Conservation (phyloP, 2,888 invertebrate species). For the Creontiades dilutus region DNA sequence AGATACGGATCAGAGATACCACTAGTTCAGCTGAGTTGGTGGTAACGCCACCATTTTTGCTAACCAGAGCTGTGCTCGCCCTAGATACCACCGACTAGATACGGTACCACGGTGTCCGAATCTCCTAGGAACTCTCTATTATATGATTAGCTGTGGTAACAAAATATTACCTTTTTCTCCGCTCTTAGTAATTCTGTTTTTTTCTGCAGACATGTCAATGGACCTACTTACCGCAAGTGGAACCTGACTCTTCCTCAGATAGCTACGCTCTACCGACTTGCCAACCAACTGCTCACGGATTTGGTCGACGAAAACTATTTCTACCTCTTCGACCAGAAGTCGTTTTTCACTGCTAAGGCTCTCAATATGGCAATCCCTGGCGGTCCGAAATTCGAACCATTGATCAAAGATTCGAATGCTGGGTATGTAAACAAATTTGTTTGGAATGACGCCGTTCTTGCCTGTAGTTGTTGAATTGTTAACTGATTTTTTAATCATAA, state of each 20-base stretch:
- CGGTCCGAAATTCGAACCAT: constrained; percentile 99
- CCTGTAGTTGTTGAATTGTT: too few relatives aligned
- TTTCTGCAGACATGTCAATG: constrained; percentile 90
- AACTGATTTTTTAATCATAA: too few relatives aligned
- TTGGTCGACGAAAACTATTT: constrained; percentile 99
- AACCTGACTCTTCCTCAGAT: constrained; percentile 96
- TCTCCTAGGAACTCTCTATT: too few relatives aligned
- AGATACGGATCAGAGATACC: too few relatives aligned
- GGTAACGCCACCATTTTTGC: too few relatives aligned
- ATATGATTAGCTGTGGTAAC: too few relatives aligned
- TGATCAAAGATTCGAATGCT: constrained; percentile 98
- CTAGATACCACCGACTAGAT: too few relatives aligned
- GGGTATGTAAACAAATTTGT: constrained; percentile 83
- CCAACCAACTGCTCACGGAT: constrained; percentile 98
- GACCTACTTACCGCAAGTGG: constrained; percentile 98
- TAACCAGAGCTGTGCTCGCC: too few relatives aligned
- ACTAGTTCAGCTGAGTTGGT: too few relatives aligned
- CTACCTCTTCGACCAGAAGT: constrained; percentile 99
- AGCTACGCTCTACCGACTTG: constrained; percentile 97
- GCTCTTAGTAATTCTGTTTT: not conserved
- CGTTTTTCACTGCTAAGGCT: constrained; percentile 99
- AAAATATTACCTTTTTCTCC: too few relatives aligned
- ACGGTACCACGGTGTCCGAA: too few relatives aligned
- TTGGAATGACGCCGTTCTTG: not conserved
- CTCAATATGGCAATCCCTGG: constrained; percentile 99